Evolutionary conservation across 2,888 invertebrate genomes (phyloP).

Genomic region (Drosophila cracens): DNA sequence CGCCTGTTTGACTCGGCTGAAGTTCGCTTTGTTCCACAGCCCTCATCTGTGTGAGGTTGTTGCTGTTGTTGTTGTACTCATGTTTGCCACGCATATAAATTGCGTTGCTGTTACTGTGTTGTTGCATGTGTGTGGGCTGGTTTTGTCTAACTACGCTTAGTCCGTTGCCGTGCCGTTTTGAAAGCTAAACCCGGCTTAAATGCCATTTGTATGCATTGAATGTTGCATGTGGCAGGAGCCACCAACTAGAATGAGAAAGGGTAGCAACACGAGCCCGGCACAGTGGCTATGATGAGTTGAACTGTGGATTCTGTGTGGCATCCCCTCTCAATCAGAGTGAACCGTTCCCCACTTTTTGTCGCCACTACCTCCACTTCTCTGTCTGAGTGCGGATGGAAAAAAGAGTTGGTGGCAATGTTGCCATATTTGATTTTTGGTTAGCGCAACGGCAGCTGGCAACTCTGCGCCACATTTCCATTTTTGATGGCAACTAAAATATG

Average conservation of each 20-base stretch:
- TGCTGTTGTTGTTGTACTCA: conserved; percentile 43
- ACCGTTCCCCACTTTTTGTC: neutral
- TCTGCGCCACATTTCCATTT: conserved; percentile 47
- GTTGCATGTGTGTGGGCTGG: conserved; percentile 21
- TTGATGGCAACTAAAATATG: conserved; percentile 68
- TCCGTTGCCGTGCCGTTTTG: conserved; percentile 61
- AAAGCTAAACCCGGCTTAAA: conserved; percentile 78
- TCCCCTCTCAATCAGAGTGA: conserved; percentile 6
- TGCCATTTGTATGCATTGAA: conserved; percentile 83
- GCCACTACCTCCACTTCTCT: neutral
- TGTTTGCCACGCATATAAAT: conserved; percentile 77
- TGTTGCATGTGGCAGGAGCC: conserved; percentile 70
- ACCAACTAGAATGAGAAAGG: conserved; percentile 36
- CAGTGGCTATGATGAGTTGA: conserved; percentile 43
- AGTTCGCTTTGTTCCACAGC: conserved; percentile 59
- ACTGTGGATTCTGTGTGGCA: conserved; percentile 28
- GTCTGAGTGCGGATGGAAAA: neutral
- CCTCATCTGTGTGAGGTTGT: conserved; percentile 35
- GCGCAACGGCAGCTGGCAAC: conserved; percentile 61
- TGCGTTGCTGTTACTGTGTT: conserved; percentile 57
- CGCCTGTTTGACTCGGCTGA: conserved; percentile 76
- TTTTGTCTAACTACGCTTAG: conserved; percentile 65
- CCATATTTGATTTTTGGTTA: conserved; percentile 60
- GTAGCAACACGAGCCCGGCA: conserved; percentile 8
- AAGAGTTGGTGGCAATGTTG: conserved; percentile 50